phyloP scores from a whole-genome alignment of 2,113 vertebrate genomes.

The Sceloporus tristichus region DNA sequence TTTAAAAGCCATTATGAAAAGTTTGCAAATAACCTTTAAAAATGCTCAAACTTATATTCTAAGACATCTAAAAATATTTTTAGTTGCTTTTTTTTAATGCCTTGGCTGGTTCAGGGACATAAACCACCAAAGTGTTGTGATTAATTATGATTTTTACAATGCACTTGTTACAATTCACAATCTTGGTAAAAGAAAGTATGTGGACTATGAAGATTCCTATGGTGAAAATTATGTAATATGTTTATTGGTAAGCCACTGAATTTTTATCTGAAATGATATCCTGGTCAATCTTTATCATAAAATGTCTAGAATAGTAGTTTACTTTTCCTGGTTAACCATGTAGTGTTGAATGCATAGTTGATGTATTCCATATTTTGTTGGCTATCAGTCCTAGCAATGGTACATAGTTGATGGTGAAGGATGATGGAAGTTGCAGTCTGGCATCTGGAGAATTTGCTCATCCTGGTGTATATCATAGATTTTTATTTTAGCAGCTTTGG shows the following conservation, averaged over 20 bases:
- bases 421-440: not conserved
- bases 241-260: conserved; percentile 8
- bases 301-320: not conserved
- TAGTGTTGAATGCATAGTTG: not conserved
- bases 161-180: conserved; percentile 36
- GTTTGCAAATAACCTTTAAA: conserved; percentile 23
- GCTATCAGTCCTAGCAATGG: not conserved
- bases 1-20: conserved; percentile 42
- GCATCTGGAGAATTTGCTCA: not conserved
- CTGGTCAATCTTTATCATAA: not conserved
- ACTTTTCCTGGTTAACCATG: not conserved
- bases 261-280: not conserved
- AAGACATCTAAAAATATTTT: not conserved
- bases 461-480: not conserved
- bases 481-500: not conserved
- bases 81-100: not conserved
- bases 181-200: conserved; percentile 16
- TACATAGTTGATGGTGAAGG: not conserved
- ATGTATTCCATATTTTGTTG: not conserved
- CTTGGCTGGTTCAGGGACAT: not conserved
- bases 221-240: conserved; percentile 38
- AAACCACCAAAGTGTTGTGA: conserved; percentile 30
- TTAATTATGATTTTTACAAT: conserved; percentile 23
- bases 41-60: conserved; percentile 40
- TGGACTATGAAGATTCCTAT: not conserved